Evolutionary conservation across 2,797 vertebrate species (phyloP).

Genomic region (Anolis apletophallus): DNA sequence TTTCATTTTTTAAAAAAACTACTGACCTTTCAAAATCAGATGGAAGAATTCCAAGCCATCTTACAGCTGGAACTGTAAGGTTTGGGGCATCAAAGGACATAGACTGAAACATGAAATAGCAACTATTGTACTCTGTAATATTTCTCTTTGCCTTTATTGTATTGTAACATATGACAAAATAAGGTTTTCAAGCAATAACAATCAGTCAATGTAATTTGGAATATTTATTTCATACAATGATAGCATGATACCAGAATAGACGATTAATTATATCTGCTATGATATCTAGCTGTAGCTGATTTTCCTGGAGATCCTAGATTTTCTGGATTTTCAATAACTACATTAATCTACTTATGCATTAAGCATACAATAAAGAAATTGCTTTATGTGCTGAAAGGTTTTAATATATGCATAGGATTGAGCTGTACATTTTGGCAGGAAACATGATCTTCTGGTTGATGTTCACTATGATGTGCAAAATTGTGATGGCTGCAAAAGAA

Average conservation of each 20-base stretch:
- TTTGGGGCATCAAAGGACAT: constrained; percentile 97
- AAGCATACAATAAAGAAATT: background rate
- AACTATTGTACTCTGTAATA: constrained; percentile 5
- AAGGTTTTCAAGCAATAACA: background rate
- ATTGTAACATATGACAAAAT: background rate
- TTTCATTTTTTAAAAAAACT: background rate
- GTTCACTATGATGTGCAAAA: background rate
- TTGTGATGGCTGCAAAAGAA: background rate
- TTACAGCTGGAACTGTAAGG: constrained; percentile 92
- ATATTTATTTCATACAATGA: background rate
- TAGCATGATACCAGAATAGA: background rate
- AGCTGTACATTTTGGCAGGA: background rate
- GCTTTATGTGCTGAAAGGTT: background rate
- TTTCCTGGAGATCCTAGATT: background rate
- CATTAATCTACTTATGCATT: background rate
- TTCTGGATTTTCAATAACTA: background rate
- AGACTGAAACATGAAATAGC: constrained; percentile 80
- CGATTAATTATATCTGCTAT: background rate
- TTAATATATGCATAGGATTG: background rate
- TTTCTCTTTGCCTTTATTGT: constrained; percentile 9
- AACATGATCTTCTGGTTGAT: background rate
- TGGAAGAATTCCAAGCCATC: constrained; percentile 97
- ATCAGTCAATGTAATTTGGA: background rate
- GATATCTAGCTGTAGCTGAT: background rate
- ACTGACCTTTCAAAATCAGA: constrained; percentile 93